These are phyloP conservation scores for Accipiter cooperii DNA, from an alignment of 2,113 vertebrate species.

Conservation along the genomic window DNA sequence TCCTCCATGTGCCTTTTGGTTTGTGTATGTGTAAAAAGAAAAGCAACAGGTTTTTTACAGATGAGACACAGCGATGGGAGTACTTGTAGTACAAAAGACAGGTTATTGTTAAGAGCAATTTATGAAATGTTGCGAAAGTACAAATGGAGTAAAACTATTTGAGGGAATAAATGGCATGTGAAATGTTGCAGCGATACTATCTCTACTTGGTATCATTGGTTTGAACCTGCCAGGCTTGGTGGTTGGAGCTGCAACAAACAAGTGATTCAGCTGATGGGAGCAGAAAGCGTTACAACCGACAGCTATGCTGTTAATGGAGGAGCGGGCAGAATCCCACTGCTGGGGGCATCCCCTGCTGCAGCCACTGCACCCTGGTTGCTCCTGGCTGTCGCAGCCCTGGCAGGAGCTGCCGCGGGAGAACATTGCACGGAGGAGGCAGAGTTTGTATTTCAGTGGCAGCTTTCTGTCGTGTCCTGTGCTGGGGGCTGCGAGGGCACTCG, in stretches of 20 bases:
- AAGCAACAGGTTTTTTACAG: neutral
- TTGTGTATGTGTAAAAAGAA: no score
- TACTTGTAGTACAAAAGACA: neutral
- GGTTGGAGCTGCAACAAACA: neutral
- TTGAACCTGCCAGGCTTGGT: neutral
- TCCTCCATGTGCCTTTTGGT: neutral
- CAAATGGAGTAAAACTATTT: neutral
- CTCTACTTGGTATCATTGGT: neutral
- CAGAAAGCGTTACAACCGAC: neutral
- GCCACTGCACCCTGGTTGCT: neutral
- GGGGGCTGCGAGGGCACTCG: rapidly evolving
- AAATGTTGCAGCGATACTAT: neutral
- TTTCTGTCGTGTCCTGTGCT: rapidly evolving
- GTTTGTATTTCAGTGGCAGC: neutral
- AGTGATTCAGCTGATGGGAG: neutral
- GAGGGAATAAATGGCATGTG: neutral
- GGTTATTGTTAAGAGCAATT: neutral
- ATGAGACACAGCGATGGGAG: neutral
- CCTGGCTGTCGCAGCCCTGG: neutral
- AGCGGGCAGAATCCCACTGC: neutral
- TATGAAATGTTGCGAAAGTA: neutral
- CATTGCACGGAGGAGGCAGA: neutral
- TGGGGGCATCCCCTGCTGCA: neutral
- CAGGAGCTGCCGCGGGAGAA: neutral
- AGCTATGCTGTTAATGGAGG: neutral